Evolutionary conservation across 2,113 vertebrate genomes (phyloP).

Genomic region (Orthonyx spaldingii): DNA sequence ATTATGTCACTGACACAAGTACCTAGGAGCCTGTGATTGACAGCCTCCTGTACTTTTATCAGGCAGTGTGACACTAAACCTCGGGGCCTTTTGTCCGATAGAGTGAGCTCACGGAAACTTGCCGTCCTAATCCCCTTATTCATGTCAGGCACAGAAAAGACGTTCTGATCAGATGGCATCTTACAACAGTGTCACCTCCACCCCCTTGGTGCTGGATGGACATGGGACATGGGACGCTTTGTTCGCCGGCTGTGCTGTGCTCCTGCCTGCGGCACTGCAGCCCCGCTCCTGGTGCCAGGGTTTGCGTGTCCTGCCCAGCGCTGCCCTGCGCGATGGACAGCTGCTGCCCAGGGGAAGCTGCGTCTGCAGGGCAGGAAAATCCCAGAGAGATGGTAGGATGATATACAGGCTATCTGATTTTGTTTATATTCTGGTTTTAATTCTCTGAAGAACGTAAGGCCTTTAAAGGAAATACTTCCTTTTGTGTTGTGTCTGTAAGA

Average conservation of each 20-base stretch:
- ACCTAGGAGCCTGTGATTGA: conserved; percentile 87
- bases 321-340: background rate
- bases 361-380: background rate
- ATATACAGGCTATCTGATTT: background rate
- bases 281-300: background rate
- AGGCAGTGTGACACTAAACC: conserved; percentile 93
- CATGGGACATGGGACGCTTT: conserved; percentile 62
- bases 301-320: rapidly evolving
- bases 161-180: conserved; percentile 77
- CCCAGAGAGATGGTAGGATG: background rate
- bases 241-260: background rate
- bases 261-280: background rate
- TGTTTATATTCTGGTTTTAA: background rate
- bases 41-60: conserved; percentile 96
- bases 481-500: background rate
- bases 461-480: background rate
- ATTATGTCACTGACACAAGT: conserved; percentile 89
- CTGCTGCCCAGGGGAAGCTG: background rate
- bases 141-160: conserved; percentile 91
- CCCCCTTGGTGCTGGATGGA: conserved; percentile 77
- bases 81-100: conserved; percentile 85
- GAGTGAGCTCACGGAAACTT: conserved; percentile 95
- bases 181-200: conserved; percentile 78
- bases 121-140: conserved; percentile 98
- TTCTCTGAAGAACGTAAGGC: background rate